These are phyloP conservation scores for Sebastes nivosus DNA, from an alignment of 2,797 vertebrate genomes.

Conservation along the genomic window DNA sequence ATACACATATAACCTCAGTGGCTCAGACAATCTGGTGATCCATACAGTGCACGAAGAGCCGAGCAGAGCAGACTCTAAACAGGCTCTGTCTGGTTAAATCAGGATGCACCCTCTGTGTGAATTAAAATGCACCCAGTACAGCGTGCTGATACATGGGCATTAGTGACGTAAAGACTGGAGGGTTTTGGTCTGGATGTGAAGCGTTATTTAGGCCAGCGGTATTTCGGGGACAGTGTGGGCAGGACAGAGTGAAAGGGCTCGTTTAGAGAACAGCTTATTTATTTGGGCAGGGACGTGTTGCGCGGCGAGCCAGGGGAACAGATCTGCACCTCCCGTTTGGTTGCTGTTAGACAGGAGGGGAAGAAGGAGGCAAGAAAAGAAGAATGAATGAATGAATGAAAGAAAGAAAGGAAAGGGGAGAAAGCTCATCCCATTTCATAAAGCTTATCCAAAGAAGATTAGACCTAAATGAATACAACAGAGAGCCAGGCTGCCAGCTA, in stretches of 20 bases:
- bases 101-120: constrained; percentile 36
- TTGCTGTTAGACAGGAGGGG: neutral
- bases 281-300: constrained; percentile 30
- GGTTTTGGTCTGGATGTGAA: constrained; percentile 61
- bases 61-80: constrained; percentile 36
- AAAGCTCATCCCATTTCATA: constrained; percentile 22
- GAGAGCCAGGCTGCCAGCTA: neutral
- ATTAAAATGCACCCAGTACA: constrained; percentile 45
- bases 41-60: neutral
- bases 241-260: constrained; percentile 45
- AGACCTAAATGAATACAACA: constrained; percentile 6
- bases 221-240: constrained; percentile 64
- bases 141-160: constrained; percentile 47
- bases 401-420: neutral
- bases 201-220: constrained; percentile 71
- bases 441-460: constrained; percentile 40
- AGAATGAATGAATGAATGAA: constrained; percentile 7
- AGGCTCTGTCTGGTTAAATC: constrained; percentile 50
- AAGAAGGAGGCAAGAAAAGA: neutral
- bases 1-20: neutral
- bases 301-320: neutral
- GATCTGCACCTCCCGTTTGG: neutral
- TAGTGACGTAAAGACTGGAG: constrained; percentile 62
- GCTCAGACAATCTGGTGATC: neutral
- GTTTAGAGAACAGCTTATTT: constrained; percentile 54